phyloP scores from a whole-genome alignment of 2,113 vertebrate species.

The Psephotus haematonotus region DNA sequence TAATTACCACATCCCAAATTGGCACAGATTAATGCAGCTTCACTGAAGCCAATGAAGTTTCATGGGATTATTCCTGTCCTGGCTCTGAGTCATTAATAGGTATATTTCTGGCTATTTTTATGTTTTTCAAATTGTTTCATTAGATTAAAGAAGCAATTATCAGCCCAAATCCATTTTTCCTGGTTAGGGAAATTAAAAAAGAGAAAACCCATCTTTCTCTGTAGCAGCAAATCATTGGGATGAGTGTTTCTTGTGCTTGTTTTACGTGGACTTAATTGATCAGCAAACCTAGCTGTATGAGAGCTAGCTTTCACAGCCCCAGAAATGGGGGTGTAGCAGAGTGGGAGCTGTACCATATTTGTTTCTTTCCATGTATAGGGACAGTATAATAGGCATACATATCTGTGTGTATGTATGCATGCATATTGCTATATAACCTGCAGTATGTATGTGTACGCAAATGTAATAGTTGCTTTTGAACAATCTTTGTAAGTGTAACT shows the following conservation, averaged over 20 bases:
- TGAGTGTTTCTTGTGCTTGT: background rate
- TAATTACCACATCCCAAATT: background rate
- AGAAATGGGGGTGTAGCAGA: background rate
- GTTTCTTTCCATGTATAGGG: background rate
- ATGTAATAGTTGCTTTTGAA: background rate
- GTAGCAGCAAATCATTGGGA: background rate
- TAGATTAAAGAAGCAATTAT: background rate
- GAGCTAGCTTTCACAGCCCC: background rate
- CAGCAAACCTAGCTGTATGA: background rate
- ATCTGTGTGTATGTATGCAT: fast-evolving
- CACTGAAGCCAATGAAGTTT: background rate
- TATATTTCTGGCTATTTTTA: background rate
- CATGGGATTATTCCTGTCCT: background rate
- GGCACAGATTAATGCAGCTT: background rate
- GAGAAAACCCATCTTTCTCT: background rate
- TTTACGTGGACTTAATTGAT: background rate
- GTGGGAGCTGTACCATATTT: background rate
- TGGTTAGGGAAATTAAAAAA: background rate
- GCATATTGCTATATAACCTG: background rate
- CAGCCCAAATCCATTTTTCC: background rate
- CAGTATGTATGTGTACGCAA: background rate
- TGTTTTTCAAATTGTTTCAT: background rate
- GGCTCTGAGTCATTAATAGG: background rate
- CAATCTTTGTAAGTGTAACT: background rate
- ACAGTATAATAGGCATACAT: fast-evolving